These are phyloP conservation scores for Jaculus jaculus DNA, from an alignment of 2,113 vertebrate genomes.

Conservation along the genomic window DNA sequence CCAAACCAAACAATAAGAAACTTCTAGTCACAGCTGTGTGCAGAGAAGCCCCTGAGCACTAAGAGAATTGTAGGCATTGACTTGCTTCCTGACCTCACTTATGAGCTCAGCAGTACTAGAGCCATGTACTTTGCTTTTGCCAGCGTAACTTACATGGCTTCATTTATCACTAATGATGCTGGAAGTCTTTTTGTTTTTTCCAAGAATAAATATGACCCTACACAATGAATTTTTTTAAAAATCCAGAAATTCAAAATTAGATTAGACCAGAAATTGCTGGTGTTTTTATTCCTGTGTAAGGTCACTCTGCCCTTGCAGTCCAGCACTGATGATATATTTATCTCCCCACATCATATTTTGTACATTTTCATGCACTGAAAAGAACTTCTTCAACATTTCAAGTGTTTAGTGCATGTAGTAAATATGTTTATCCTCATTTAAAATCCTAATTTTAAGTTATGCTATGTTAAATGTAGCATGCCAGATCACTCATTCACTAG, in stretches of 20 bases:
- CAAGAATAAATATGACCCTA: constrained; percentile 51
- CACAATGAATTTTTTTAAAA: constrained; percentile 52
- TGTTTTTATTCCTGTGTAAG: constrained; percentile 65
- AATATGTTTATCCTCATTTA: constrained; percentile 61
- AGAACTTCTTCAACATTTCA: constrained; percentile 28
- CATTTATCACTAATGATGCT: constrained; percentile 17
- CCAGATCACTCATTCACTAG: constrained; percentile 7
- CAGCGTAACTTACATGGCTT: constrained; percentile 22
- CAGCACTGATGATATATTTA: constrained; percentile 64
- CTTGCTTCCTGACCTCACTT: constrained; percentile 32
- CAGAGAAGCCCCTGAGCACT: constrained; percentile 39
- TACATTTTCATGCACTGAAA: constrained; percentile 58
- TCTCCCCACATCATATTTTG: constrained; percentile 61
- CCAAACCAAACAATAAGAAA: neutral
- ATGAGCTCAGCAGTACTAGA: neutral
- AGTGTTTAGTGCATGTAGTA: constrained; percentile 9
- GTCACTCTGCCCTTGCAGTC: constrained; percentile 71
- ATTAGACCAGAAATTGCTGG: constrained; percentile 69
- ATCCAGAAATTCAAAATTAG: constrained; percentile 73
- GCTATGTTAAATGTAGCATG: constrained; percentile 16
- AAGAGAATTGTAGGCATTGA: neutral
- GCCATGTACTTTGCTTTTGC: neutral
- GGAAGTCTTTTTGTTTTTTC: neutral
- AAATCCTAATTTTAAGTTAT: constrained; percentile 49
- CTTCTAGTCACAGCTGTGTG: constrained; percentile 55